Percentiles rank a stretch among this genome's conserved stretches.
Evolutionary conservation across 1,140 invertebrate species (phyloP).

Genomic region (Cydia fagiglandana): DNA sequence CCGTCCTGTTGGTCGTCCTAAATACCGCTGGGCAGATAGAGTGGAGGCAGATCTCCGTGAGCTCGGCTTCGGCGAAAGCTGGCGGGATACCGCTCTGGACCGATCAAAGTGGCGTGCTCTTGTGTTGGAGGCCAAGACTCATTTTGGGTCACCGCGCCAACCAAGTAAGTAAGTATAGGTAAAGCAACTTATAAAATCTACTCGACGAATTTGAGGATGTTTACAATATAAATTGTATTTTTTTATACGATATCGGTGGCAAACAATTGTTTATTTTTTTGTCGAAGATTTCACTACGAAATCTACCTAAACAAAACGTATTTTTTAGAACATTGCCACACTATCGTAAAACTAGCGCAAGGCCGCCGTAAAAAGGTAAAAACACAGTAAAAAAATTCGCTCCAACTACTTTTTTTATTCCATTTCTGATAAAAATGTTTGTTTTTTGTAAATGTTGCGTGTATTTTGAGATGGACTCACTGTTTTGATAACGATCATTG

Average conservation of each 20-base stretch:
- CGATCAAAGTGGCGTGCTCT: too few relatives aligned
- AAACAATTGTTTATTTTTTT: not conserved
- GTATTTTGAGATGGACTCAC: not conserved
- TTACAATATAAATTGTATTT: not conserved
- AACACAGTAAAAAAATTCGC: not conserved
- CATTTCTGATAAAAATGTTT: not conserved
- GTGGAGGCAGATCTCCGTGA: too few relatives aligned
- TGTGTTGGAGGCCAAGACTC: too few relatives aligned
- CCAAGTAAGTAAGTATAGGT: too few relatives aligned
- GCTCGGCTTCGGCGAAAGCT: too few relatives aligned
- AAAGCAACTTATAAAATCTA: too few relatives aligned
- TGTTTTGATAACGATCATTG: not conserved
- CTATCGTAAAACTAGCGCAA: not conserved
- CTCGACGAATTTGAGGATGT: too few relatives aligned
- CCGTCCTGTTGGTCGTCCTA: too few relatives aligned
- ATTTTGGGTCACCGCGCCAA: too few relatives aligned
- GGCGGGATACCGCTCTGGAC: too few relatives aligned
- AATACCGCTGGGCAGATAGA: too few relatives aligned
- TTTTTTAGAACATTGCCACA: slow-evolving; percentile 7
- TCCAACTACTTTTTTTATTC: not conserved
- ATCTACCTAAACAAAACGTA: not conserved
- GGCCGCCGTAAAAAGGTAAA: not conserved
- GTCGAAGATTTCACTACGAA: not conserved
- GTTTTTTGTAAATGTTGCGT: slow-evolving; percentile 6
- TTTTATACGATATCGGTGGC: too few relatives aligned